Percentiles rank a stretch among this genome's conserved stretches.
phyloP scores from a whole-genome alignment of 1,140 invertebrate genomes.

The Phthorimaea operculella region DNA sequence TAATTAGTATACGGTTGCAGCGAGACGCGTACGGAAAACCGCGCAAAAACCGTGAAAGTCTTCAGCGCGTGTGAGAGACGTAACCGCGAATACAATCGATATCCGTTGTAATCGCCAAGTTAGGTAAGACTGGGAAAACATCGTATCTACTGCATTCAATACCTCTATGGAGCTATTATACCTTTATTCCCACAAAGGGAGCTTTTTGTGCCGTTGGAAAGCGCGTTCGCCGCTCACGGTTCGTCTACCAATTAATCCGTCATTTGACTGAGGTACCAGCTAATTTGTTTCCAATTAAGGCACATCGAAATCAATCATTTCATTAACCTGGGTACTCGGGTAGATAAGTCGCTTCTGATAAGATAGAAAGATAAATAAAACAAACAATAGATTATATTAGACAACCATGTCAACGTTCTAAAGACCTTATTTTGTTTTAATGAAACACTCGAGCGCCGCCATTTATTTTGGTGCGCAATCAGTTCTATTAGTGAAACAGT shows the following conservation, averaged over 20 bases:
- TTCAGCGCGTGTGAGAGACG: constrained; percentile 30
- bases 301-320: no score
- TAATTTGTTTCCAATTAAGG: no score
- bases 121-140: constrained; percentile 53
- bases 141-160: constrained; percentile 37
- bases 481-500: background rate
- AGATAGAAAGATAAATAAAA: no score
- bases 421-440: no score
- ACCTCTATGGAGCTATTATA: constrained; percentile 32
- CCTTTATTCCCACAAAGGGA: constrained; percentile 36
- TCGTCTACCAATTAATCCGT: no score
- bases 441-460: background rate
- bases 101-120: constrained; percentile 47
- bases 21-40: constrained; percentile 16
- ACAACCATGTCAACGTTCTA: no score
- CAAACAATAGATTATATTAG: no score
- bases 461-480: background rate
- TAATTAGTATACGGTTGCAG: background rate
- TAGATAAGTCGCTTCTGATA: no score
- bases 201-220: constrained; percentile 22
- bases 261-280: no score
- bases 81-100: constrained; percentile 48
- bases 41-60: constrained; percentile 37
- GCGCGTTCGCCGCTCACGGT: background rate
- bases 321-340: no score